Conservation (phyloP, 1,140 invertebrate species). For the Latrodectus geometricus region DNA sequence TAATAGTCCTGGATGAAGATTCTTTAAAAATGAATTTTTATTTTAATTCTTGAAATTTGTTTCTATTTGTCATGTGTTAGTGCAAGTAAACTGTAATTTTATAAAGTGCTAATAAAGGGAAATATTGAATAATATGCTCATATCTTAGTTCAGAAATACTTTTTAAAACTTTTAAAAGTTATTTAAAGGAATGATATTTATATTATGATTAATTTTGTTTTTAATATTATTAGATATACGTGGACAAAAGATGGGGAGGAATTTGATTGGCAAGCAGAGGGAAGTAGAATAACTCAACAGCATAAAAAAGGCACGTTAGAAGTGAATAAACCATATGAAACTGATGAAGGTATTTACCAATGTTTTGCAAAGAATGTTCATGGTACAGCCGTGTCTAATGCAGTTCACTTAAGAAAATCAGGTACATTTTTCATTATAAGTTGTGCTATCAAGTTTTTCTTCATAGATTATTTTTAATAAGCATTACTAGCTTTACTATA, state of each 20-base stretch:
- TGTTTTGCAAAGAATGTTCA: slow-evolving; percentile 96
- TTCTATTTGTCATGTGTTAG: no score
- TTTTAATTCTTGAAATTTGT: neutral
- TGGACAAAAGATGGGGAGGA: slow-evolving; percentile 97
- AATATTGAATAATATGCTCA: neutral
- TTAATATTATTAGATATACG: slow-evolving; percentile 78
- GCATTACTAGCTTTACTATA: no score
- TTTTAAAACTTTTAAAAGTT: neutral
- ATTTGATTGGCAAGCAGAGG: slow-evolving; percentile 89
- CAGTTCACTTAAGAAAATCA: slow-evolving; percentile 93
- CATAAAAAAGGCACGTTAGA: slow-evolving; percentile 91
- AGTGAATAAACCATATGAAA: slow-evolving; percentile 86
- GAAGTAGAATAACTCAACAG: slow-evolving; percentile 92
- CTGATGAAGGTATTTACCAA: slow-evolving; percentile 93
- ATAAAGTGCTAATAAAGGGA: neutral
- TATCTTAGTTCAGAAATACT: neutral
- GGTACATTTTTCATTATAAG: slow-evolving; percentile 64
- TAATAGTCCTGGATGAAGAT: no score
- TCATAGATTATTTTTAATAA: no score
- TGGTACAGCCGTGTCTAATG: slow-evolving; percentile 93
- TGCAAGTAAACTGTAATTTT: neutral
- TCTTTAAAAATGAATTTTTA: no score
- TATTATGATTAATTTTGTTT: slow-evolving; percentile 5
- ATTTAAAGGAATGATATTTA: neutral
- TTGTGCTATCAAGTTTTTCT: no score